Base-by-base conservation (phyloP, 64 coral and sea anemone species). In the Pocillopora damicornis region DNA sequence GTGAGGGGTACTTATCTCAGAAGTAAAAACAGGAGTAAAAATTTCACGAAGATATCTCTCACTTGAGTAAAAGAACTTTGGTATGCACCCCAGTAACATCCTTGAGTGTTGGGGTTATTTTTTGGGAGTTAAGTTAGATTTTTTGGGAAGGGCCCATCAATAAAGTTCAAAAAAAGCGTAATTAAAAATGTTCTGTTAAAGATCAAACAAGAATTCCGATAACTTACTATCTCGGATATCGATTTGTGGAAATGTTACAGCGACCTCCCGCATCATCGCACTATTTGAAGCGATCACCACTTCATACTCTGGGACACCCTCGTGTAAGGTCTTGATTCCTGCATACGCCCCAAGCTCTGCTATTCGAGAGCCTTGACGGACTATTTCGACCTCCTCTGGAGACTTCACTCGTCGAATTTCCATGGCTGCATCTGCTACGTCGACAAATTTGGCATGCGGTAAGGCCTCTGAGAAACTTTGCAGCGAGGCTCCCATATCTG, bases 221-320 rank as follows among this genome's bases (percentile, higher is more conserved):
- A 16, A 91, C 90, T 92, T 79, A 92, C 90, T 87, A 20, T 92
- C 90, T 68, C 83, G 73, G 22, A 92, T 85, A 60, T 92, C 90
- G 9, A 79, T 37, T 66, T 92, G 75, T 35, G 90, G 90, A 37
- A 60, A 87, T 11, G 67, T 42, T 2, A 25, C 65, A 34, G 90
- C 90, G 23, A 92, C 80, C 61, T 92, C 90, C 5, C 77, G 73
- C 18, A 87, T 68, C 90, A 92, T 87, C 20, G 90, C 37, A 15
- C 81, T 78, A 35, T 76, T 92, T 23, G 83, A 69, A 61, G 84
- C 65, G 37, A 87, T 45, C 45, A 76, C 75, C 38, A 92, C 76
- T 35, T 92, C 90, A 51, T 80, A 86, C 62, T 92, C 90, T 71
- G 75, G 59, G 14, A 92, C 66, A 73, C 86, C 86, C 78, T 92